Percentiles rank a stretch among this genome's conserved stretches.
phyloP scores from a whole-genome alignment of 2,888 invertebrate genomes.

The Hyppa rectilinea region DNA sequence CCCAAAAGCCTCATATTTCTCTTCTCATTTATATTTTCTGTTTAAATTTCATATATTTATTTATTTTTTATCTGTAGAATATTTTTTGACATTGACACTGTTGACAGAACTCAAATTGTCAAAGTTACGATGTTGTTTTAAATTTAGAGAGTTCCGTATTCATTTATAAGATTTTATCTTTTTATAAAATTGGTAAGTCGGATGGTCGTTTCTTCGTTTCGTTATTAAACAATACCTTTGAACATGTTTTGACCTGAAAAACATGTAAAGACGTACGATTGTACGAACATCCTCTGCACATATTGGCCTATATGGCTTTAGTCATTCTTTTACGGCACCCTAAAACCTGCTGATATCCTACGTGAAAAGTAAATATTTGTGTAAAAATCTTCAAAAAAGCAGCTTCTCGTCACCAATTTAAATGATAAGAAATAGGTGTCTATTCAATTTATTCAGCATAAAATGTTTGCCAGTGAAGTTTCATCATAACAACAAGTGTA shows the following conservation, averaged over 20 bases:
- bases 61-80: too few relatives aligned
- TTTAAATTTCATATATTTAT: too few relatives aligned
- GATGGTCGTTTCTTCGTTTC: background rate
- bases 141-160: conserved; percentile 31
- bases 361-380: conserved; percentile 46
- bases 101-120: background rate
- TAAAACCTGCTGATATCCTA: conserved; percentile 6
- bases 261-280: background rate
- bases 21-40: too few relatives aligned
- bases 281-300: background rate
- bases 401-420: conserved; percentile 6
- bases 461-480: conserved; percentile 53
- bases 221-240: background rate
- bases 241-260: background rate
- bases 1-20: conserved; percentile 1
- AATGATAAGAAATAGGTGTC: conserved; percentile 47
- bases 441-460: conserved; percentile 49
- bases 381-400: background rate
- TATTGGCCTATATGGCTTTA: conserved; percentile 2
- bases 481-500: conserved; percentile 41
- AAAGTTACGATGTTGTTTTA: conserved; percentile 6
- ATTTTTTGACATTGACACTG: conserved; percentile 8
- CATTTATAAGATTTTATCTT: background rate
- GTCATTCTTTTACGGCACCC: conserved; percentile 22
- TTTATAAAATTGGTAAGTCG: background rate